phyloP scores from a whole-genome alignment of 2,888 invertebrate genomes.

The Hymenopus coronatus region DNA sequence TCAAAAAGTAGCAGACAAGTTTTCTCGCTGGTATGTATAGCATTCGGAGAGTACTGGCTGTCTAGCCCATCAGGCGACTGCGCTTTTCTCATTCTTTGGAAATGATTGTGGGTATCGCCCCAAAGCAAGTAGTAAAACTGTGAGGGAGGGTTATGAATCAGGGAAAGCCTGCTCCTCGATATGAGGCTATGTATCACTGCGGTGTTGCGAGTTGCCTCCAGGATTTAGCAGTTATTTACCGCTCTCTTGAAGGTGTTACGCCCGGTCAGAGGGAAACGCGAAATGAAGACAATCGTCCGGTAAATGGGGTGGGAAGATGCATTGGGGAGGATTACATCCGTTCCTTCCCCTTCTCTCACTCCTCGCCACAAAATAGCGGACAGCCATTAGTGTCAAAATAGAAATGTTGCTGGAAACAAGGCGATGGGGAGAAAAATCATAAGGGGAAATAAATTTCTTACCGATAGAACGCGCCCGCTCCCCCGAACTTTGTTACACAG shows the following conservation, averaged over 20 bases:
- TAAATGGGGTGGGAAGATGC: slow-evolving; percentile 13
- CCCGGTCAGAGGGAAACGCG: not conserved
- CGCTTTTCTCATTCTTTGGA: not conserved
- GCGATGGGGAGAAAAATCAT: not conserved
- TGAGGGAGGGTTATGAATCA: not conserved
- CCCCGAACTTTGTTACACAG: not conserved
- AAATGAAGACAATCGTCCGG: slow-evolving; percentile 2
- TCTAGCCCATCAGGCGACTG: too few species aligned
- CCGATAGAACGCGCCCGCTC: not conserved
- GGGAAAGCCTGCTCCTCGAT: not conserved
- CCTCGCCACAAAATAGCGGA: slow-evolving; percentile 16
- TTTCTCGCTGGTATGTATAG: too few species aligned
- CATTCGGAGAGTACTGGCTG: too few species aligned
- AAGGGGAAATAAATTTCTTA: not conserved
- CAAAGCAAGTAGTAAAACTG: not conserved
- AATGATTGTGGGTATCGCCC: not conserved
- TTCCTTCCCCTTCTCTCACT: not conserved
- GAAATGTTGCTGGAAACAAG: slow-evolving; percentile 26
- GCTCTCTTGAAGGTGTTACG: slow-evolving; percentile 13
- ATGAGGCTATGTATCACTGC: not conserved
- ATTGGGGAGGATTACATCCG: slow-evolving; percentile 16
- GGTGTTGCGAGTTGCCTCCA: not conserved
- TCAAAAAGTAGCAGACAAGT: too few species aligned
- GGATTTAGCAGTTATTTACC: slow-evolving; percentile 4
- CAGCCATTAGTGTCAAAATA: slow-evolving; percentile 34